phyloP scores from a whole-genome alignment of 2,113 vertebrate genomes.

The Daphoenositta chrysoptera region DNA sequence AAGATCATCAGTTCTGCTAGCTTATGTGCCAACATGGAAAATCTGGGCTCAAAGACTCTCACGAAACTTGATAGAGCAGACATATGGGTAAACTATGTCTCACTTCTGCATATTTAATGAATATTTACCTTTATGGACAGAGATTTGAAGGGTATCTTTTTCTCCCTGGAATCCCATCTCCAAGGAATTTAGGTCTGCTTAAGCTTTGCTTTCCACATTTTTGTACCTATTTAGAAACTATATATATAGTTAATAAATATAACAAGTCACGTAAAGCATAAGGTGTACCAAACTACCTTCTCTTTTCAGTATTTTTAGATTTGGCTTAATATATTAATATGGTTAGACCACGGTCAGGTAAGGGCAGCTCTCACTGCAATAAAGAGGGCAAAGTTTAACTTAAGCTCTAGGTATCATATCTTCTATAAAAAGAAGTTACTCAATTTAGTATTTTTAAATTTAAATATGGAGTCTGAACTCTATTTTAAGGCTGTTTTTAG shows the following conservation, averaged over 20 bases:
- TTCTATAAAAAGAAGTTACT: constrained; percentile 35
- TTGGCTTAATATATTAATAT: constrained; percentile 11
- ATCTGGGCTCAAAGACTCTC: background rate
- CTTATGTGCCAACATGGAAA: background rate
- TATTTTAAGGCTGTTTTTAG: constrained; percentile 12
- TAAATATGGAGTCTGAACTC: background rate
- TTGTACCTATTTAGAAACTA: constrained; percentile 15
- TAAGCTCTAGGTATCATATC: background rate
- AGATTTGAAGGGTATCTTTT: background rate
- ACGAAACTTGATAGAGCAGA: background rate
- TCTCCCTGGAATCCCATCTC: background rate
- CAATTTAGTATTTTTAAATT: constrained; percentile 16
- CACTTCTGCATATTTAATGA: background rate
- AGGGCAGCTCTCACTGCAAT: background rate
- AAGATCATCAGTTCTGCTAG: background rate
- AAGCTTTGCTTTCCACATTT: constrained; percentile 24
- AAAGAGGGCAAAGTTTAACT: constrained; percentile 23
- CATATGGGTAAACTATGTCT: background rate
- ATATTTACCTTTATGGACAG: background rate
- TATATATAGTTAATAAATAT: constrained; percentile 39
- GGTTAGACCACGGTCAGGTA: background rate
- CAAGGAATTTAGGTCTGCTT: background rate
- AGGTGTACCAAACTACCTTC: background rate
- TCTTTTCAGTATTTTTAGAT: constrained; percentile 30
- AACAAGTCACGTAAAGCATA: background rate